Evolutionary conservation across 2,797 vertebrate genomes (phyloP), one percentile per base, ranked within the genome.

Genomic region (Phylloscopus collybita): DNA sequence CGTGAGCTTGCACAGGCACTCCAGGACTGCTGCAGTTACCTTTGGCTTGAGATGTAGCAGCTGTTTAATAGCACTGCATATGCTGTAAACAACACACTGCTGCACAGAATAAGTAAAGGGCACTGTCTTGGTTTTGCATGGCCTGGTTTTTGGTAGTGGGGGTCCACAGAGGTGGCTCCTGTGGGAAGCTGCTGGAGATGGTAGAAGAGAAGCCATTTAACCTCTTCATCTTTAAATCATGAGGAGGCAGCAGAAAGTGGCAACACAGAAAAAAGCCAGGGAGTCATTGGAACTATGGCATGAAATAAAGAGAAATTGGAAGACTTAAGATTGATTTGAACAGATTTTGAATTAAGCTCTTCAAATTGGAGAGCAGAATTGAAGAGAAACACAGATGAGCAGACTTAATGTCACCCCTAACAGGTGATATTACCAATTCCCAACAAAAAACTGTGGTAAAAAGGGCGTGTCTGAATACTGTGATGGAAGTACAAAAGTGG

Each of bases 161-260:
- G 21, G 13, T 4, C 13, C 21, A 45, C 40, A 45, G 40, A 54
- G 40, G 10, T 20, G 74, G 49, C 11, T 64, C 2, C 60, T 53
- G 12, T 53, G 20, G 7, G 30, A 30, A 53, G 38, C 9, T 64
- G 32, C 38, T 78, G 38, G 74, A 91, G 91, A 66, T 7, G 42
- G 67, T 5, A 30, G 71, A 67, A 57, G 61, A 89, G 74, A 81
- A 91, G 72, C 13, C 45, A 22, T 76, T 95, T 82, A 92, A 97
- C 74, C 80, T 94, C 72, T 60, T 66, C 40, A 20, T 66, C 84
- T 92, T 88, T 53, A 66, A 95, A 79, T 79, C 76, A 36, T 11
- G 34, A 87, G 25, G 45, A 86, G 50, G 56, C 81, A 91, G 91
- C 75, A 94, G 72, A 92, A 92, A 78, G 49, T 12, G 80, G 81